Conservation (phyloP, 2,113 vertebrate genomes). For the Atherinomorus stipes region DNA sequence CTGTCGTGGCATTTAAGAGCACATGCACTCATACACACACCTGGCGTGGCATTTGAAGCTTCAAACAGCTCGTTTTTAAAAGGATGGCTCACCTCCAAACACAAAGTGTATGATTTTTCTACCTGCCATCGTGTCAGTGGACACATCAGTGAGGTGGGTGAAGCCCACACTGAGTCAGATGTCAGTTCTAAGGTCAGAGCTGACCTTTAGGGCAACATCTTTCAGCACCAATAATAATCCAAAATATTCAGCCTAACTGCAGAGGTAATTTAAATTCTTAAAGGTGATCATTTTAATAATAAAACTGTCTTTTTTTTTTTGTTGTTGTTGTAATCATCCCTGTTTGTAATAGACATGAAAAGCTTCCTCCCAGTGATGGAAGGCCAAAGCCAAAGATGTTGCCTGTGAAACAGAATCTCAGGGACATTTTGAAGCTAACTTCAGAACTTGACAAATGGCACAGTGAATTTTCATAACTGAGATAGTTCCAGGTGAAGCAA, state of each 20-base stretch:
- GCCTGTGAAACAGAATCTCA: no score
- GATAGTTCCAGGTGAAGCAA: no score
- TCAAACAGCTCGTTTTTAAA: slow-evolving; percentile 41
- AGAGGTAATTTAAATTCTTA: not conserved
- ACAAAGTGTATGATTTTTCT: slow-evolving; percentile 4
- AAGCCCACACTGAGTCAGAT: not conserved
- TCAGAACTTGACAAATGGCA: no score
- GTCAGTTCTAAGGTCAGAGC: not conserved
- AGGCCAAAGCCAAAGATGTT: no score
- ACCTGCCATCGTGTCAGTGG: not conserved
- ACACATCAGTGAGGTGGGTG: slow-evolving; percentile 17
- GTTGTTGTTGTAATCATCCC: no score
- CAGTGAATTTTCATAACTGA: no score
- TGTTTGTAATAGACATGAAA: no score
- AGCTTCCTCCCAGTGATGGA: no score
- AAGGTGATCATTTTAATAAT: no score
- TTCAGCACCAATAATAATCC: not conserved
- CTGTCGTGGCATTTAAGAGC: slow-evolving; percentile 44
- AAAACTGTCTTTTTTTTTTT: no score
- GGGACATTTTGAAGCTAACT: no score
- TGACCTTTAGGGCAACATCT: slow-evolving; percentile 5
- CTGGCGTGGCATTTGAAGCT: slow-evolving; percentile 55
- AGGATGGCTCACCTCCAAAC: slow-evolving; percentile 1
- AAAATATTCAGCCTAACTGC: not conserved
- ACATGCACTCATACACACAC: slow-evolving; percentile 12